Conservation (phyloP, 2,797 vertebrate species). For the Cyclura pinguis region DNA sequence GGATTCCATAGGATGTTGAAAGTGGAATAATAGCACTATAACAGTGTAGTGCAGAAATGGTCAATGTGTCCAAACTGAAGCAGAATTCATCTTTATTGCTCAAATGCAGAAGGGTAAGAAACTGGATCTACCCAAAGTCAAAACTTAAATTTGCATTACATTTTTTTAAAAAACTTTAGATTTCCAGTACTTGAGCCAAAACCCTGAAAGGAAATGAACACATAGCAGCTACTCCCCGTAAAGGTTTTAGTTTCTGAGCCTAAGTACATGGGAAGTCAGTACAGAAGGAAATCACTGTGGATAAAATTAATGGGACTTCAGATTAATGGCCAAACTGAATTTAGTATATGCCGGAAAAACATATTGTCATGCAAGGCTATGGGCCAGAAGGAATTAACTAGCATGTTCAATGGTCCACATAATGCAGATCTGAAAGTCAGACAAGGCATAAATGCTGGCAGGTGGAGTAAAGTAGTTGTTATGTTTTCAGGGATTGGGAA, state of each 20-base stretch:
- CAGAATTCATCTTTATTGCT: slow-evolving; percentile 2
- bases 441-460: too few species aligned
- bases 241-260: background rate
- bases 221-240: background rate
- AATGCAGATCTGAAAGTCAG: too few species aligned
- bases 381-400: background rate
- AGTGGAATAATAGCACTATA: too few species aligned
- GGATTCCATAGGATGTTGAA: too few species aligned
- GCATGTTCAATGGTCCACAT: background rate
- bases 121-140: slow-evolving; percentile 34
- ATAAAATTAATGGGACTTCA: background rate
- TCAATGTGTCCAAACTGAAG: background rate
- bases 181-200: background rate
- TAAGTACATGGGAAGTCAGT: background rate
- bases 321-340: background rate
- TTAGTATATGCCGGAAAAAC: background rate
- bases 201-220: background rate
- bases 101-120: slow-evolving; percentile 47
- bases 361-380: background rate
- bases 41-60: too few species aligned
- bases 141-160: slow-evolving; percentile 50
- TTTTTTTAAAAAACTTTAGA: slow-evolving; percentile 42
- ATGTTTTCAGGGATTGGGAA: too few species aligned
- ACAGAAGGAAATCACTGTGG: background rate
- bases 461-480: too few species aligned